These are phyloP conservation scores for Trematomus bernacchii DNA, from an alignment of 2,797 vertebrate species.

Conservation along the genomic window DNA sequence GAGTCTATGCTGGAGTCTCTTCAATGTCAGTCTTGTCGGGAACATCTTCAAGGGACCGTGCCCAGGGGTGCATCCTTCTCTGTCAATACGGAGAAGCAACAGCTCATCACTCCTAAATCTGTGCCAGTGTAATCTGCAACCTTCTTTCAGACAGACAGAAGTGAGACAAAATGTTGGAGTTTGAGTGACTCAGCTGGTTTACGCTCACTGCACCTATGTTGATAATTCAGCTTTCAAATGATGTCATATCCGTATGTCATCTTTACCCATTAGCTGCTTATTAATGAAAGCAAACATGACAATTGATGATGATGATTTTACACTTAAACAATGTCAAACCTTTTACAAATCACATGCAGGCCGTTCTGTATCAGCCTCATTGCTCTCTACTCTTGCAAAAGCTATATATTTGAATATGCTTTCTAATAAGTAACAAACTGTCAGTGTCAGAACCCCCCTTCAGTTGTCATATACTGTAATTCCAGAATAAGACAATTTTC, in stretches of 20 bases:
- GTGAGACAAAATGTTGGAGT: not conserved
- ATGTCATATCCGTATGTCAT: not conserved
- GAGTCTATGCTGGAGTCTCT: constrained; percentile 32
- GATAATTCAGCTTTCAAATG: not conserved
- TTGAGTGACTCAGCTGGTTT: not conserved
- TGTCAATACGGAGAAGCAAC: constrained; percentile 34
- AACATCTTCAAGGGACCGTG: constrained; percentile 38
- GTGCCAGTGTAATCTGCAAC: constrained; percentile 11
- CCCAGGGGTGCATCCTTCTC: constrained; percentile 23
- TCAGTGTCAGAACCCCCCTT: too few species aligned
- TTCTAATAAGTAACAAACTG: too few species aligned
- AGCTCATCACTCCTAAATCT: constrained; percentile 15
- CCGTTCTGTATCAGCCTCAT: too few species aligned
- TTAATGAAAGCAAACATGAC: too few species aligned
- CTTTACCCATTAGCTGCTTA: too few species aligned
- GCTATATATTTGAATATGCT: too few species aligned
- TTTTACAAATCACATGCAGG: too few species aligned
- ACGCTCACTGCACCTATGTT: not conserved
- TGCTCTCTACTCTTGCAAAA: too few species aligned
- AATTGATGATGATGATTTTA: too few species aligned
- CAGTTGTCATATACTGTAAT: too few species aligned
- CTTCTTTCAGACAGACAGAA: not conserved
- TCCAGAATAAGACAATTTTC: too few species aligned
- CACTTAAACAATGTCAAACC: too few species aligned
- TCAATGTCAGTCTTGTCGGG: constrained; percentile 36